Base-by-base conservation (phyloP, 1,140 invertebrate genomes). In the Hormaphis cornu region DNA sequence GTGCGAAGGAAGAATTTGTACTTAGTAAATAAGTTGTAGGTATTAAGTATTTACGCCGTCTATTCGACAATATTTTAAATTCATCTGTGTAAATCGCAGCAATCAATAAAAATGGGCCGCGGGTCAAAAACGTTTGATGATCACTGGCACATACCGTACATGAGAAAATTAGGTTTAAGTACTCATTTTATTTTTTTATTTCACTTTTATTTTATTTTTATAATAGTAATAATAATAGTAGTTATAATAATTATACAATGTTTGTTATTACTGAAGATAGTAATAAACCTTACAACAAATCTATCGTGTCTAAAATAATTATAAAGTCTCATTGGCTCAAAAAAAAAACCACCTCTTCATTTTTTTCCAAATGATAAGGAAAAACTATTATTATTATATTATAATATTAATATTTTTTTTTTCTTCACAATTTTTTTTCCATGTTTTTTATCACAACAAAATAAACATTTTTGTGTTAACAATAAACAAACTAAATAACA, bases 401-500 rank as follows among this genome's bases (percentile, higher is more conserved):
- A 33, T 33, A 56, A 42, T 40, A 58, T 58, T 58, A 37, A 37
- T 58, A 22, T 56, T 48, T 63, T 3, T n/a, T 30, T 66, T 63
- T 66, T 63, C 28, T 66, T 44, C 42, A 28, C 61, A 66, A 35
- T 33, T 50, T 66, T 61, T 63, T 44, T 44, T 44, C 16, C 14
- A 7, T 44, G 6, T 63, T 63, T 63, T 66, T 50, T 66, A 66
- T 66, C 61, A 66, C 61, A 66, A 66, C 44, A 66, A 66, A 66
- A 66, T 66, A 66, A 66, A 66, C 61, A 66, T 66, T 66, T 66
- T 66, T 66, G 61, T 66, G 61, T 66, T 66, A 66, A 66, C 61
- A 66, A 66, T 66, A 66, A 66, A 66, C 61, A 66, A 66, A 66
- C 61, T 66, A 66, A 66, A 66, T 66, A 66, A 66, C 61, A 66